Evolutionary conservation across 2,888 invertebrate genomes (phyloP).

Genomic region (Yponomeuta sedellus): DNA sequence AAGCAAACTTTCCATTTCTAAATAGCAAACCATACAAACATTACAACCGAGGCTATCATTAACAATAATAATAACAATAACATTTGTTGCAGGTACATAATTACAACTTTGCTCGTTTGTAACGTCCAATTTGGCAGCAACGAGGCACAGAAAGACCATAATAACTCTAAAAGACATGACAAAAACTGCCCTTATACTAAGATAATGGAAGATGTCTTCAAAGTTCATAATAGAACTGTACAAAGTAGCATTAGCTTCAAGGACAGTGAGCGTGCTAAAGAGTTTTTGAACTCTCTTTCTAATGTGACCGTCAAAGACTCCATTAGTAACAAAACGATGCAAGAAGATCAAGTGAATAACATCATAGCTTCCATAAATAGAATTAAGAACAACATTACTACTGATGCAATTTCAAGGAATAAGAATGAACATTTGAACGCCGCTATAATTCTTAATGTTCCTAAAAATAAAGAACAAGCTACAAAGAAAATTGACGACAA

Average conservation of each 20-base stretch:
- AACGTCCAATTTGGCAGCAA: neutral
- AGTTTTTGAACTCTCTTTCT: conserved; percentile 76
- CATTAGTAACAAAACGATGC: conserved; percentile 38
- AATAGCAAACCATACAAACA: neutral
- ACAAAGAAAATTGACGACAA: neutral
- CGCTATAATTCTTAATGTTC: conserved; percentile 53
- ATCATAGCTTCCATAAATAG: conserved; percentile 65
- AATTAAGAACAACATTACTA: conserved; percentile 58
- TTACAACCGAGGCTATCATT: neutral
- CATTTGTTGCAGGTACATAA: neutral
- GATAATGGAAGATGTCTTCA: conserved; percentile 66
- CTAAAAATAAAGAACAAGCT: conserved; percentile 25
- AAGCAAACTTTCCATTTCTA: conserved; percentile 32
- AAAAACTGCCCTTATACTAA: conserved; percentile 55
- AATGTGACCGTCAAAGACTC: conserved; percentile 42
- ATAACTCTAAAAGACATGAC: conserved; percentile 10
- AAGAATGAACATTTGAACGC: conserved; percentile 47
- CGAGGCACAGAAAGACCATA: neutral
- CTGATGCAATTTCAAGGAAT: conserved; percentile 25
- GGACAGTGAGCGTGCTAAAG: conserved; percentile 70
- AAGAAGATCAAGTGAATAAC: conserved; percentile 57
- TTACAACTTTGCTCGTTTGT: neutral
- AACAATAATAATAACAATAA: neutral
- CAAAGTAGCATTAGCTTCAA: conserved; percentile 30
- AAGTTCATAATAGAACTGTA: conserved; percentile 47